Base-by-base conservation (phyloP, 1,140 invertebrate species). In the Hypsibius dujardini region DNA sequence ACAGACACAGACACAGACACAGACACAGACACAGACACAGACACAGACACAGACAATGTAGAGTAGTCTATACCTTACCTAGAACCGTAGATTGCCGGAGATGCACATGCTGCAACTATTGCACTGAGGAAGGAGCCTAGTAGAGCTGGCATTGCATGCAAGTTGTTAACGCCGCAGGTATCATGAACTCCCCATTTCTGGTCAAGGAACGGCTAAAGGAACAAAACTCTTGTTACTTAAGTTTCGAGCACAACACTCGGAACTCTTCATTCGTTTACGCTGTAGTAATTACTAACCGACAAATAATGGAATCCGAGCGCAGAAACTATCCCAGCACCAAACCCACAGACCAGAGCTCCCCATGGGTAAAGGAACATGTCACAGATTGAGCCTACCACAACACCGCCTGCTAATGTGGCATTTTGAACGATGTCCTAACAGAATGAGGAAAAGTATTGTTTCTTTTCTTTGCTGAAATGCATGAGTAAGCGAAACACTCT, bases 131-230 rank as follows among this genome's bases (percentile, higher is more conserved):
- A 76, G 59, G 86, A 92, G 1, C 88, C 90, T 28, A 92, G 79
- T 1, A 96, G 77, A 15, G 89, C 92, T 0, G 94, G 93, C 87
- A 96, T 90, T 0, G 93, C 94, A 76, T 97, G 93, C 7, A 97
- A 84, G 80, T 96, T 96, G 81, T 96, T 86, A 0, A 96, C 91
- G 1, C 94, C 94, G 77, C 92, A 96, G 1, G 92, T 95, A 78
- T 96, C 93, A 76, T 90, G 87, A 59, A 96, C 80, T 69, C 86
- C 84, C 1, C 89, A 77, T 69, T 83, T 85, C 50, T 81, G 81
- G 60, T 85, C 83, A 47, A 94, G 77, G 56, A 84, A 79, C 45
- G 90, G 89, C 90, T 92, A 78, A 47, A 80, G 72, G 56, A 72
- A n/a, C n/a, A n/a, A n/a, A n/a, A n/a, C n/a, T n/a, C n/a, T n/a